These are phyloP conservation scores for Lithobates sylvaticus DNA, from an alignment of 2,797 vertebrate species.

Conservation along the genomic window DNA sequence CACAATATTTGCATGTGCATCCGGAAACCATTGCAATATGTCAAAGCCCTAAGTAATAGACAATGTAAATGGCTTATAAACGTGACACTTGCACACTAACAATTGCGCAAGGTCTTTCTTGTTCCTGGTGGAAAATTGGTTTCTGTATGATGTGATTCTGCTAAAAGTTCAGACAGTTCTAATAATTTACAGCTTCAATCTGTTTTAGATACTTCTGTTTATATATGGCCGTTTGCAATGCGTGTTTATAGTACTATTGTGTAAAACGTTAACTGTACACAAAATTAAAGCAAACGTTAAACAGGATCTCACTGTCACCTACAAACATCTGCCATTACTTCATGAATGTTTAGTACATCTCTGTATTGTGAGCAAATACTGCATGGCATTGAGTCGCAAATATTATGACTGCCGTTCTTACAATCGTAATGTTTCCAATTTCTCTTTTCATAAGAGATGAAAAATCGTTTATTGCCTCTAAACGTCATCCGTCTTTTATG, in stretches of 20 bases:
- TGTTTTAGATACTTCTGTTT: slow-evolving; percentile 16
- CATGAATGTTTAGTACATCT: slow-evolving; percentile 49
- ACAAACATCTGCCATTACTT: slow-evolving; percentile 34
- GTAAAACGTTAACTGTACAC: slow-evolving; percentile 24
- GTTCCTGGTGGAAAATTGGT: background rate
- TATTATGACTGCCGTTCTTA: slow-evolving; percentile 64
- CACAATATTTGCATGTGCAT: slow-evolving; percentile 75
- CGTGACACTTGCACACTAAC: slow-evolving; percentile 1
- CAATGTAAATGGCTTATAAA: background rate
- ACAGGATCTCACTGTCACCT: slow-evolving; percentile 24
- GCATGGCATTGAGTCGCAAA: slow-evolving; percentile 77
- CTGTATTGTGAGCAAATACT: slow-evolving; percentile 71
- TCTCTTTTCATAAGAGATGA: slow-evolving; percentile 87
- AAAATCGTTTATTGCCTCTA: slow-evolving; percentile 84
- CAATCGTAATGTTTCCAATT: slow-evolving; percentile 83
- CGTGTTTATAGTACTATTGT: slow-evolving; percentile 26
- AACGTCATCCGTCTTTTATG: slow-evolving; percentile 93
- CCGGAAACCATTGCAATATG: slow-evolving; percentile 64
- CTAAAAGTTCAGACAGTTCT: slow-evolving; percentile 35
- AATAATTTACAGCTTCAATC: slow-evolving; percentile 46
- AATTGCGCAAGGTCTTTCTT: slow-evolving; percentile 14
- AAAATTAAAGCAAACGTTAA: slow-evolving; percentile 1
- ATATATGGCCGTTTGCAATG: slow-evolving; percentile 33
- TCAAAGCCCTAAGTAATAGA: background rate
- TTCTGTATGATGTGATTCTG: background rate